Evolutionary conservation across 2,888 invertebrate genomes (phyloP).

Genomic region (Trachelus tabidus): DNA sequence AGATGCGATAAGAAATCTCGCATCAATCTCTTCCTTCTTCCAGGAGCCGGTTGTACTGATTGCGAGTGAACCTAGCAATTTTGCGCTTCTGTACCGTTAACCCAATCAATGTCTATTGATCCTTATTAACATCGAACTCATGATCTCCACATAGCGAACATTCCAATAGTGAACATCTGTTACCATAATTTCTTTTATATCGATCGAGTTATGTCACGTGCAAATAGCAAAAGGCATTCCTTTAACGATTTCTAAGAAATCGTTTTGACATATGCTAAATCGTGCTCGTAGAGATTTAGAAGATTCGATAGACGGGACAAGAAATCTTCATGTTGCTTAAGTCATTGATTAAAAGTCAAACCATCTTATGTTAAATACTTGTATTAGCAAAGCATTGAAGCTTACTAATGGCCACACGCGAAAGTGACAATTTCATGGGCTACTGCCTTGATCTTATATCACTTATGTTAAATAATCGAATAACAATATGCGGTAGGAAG

Average conservation of each 20-base stretch:
- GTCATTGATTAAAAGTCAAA: too few relatives aligned
- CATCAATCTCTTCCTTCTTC: not conserved
- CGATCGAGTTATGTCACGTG: constrained; percentile 39
- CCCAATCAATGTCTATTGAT: constrained; percentile 57
- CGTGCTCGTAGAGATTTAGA: too few relatives aligned
- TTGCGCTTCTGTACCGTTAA: constrained; percentile 54
- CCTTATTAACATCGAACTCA: constrained; percentile 49
- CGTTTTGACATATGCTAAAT: too few relatives aligned
- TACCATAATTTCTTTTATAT: constrained; percentile 50
- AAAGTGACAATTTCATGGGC: not conserved
- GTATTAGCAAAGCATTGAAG: not conserved
- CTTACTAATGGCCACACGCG: not conserved
- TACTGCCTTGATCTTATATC: not conserved
- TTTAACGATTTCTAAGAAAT: not conserved
- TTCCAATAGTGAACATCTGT: constrained; percentile 55
- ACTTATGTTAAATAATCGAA: not conserved
- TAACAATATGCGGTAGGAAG: not conserved
- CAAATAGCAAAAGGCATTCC: constrained; percentile 9
- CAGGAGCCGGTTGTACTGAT: not conserved
- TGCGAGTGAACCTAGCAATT: constrained; percentile 39
- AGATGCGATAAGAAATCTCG: not conserved
- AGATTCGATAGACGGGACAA: too few relatives aligned
- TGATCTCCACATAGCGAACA: constrained; percentile 53
- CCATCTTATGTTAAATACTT: not conserved
- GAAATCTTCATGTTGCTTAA: too few relatives aligned